phyloP scores from a whole-genome alignment of 2,113 vertebrate species.

The human (Homo sapiens) region DNA sequence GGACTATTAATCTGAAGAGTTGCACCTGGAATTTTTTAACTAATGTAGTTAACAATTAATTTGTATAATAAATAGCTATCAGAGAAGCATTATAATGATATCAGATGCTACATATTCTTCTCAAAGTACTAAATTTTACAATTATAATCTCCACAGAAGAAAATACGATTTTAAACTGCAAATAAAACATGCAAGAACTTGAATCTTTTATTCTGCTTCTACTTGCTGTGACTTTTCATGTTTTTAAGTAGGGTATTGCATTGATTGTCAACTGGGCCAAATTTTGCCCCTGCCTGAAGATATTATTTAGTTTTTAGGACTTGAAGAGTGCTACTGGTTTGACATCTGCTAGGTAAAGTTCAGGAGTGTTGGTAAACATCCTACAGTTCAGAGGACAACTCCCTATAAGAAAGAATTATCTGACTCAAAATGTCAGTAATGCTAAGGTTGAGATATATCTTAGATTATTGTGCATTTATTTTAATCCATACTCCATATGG shows the following conservation, averaged over 20 bases:
- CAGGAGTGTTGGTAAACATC: background rate
- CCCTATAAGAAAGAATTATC: background rate
- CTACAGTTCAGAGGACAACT: background rate
- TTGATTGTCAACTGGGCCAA: background rate
- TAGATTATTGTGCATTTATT: background rate
- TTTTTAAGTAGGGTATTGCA: background rate
- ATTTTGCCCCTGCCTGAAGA: background rate
- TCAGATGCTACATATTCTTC: background rate
- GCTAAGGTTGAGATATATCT: background rate
- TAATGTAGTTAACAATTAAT: slow-evolving; percentile 15
- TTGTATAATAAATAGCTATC: background rate
- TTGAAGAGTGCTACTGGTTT: background rate
- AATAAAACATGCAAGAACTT: background rate
- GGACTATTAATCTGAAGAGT: background rate
- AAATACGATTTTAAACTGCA: background rate
- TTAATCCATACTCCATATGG: background rate
- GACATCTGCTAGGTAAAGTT: background rate
- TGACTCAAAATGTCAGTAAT: background rate
- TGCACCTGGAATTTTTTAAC: background rate
- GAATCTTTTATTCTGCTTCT: background rate
- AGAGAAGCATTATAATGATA: background rate
- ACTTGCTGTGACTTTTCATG: background rate
- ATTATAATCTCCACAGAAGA: background rate
- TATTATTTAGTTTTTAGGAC: background rate
- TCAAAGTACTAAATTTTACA: background rate